These are phyloP conservation scores for Campaea margaritaria DNA, from an alignment of 2,888 invertebrate genomes.

Conservation along the genomic window DNA sequence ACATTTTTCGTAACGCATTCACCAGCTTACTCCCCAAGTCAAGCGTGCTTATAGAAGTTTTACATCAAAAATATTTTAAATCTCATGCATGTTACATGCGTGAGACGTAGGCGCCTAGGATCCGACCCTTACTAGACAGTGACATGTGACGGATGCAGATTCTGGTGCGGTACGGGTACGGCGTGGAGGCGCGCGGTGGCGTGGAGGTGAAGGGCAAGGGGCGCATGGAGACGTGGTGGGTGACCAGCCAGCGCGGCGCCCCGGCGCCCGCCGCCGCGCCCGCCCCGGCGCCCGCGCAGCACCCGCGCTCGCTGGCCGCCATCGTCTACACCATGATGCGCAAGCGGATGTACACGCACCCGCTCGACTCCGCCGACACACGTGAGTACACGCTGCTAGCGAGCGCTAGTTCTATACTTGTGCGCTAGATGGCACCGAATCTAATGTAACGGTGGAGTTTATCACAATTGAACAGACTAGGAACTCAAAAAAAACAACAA, in stretches of 20 bases:
- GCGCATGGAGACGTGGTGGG: slow-evolving; percentile 97
- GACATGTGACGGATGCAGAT: slow-evolving; percentile 80
- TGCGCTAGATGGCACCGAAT: too few relatives aligned
- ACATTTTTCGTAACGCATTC: too few relatives aligned
- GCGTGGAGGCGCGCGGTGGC: slow-evolving; percentile 91
- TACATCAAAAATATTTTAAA: too few relatives aligned
- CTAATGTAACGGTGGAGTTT: too few relatives aligned
- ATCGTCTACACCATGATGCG: slow-evolving; percentile 95
- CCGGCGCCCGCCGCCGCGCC: slow-evolving; percentile 67
- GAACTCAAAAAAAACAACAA: too few relatives aligned
- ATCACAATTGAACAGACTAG: too few relatives aligned
- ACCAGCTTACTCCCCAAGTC: too few relatives aligned
- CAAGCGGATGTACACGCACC: slow-evolving; percentile 86
- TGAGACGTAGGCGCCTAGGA: too few relatives aligned
- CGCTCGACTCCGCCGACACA: slow-evolving; percentile 54
- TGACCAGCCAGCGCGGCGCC: slow-evolving; percentile 72
- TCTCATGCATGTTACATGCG: too few relatives aligned
- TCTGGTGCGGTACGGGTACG: slow-evolving; percentile 89
- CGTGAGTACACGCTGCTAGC: slow-evolving; percentile 49
- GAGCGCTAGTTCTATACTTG: too few relatives aligned
- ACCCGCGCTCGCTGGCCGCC: slow-evolving; percentile 91
- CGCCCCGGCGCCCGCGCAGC: slow-evolving; percentile 88
- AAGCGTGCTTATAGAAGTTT: too few relatives aligned
- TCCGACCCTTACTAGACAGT: too few relatives aligned
- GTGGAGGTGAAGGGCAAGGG: slow-evolving; percentile 98